Conservation (phyloP, 2,888 invertebrate genomes). For the Agelastica alni region DNA sequence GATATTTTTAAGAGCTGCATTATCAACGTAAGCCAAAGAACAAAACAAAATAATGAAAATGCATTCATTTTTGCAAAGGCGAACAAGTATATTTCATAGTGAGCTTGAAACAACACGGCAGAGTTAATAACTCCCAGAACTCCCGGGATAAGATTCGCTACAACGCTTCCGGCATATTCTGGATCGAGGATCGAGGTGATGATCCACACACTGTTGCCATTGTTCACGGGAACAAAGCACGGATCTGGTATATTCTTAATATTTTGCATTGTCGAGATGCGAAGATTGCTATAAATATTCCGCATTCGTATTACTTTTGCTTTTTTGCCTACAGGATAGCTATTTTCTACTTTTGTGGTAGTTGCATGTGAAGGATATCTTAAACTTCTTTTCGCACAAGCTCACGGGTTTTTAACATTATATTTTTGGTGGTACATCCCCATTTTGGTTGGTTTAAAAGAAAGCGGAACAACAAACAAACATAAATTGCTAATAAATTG, state of each 20-base stretch:
- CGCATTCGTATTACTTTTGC: conserved; percentile 14
- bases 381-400: too few relatives aligned
- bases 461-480: too few relatives aligned
- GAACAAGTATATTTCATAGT: conserved; percentile 47
- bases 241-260: conserved; percentile 35
- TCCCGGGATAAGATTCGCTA: conserved; percentile 49
- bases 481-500: too few relatives aligned
- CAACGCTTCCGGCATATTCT: conserved; percentile 44
- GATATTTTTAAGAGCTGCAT: conserved; percentile 39
- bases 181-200: conserved; percentile 42
- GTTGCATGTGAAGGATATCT: background rate
- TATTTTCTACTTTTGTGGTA: background rate
- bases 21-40: conserved; percentile 43
- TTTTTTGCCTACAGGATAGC: conserved; percentile 9
- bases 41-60: conserved; percentile 50
- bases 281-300: conserved; percentile 34
- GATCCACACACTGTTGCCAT: conserved; percentile 45
- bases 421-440: too few relatives aligned
- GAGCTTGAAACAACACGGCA: conserved; percentile 39
- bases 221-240: conserved; percentile 33
- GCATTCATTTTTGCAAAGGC: conserved; percentile 51
- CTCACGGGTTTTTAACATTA: too few relatives aligned
- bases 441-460: too few relatives aligned
- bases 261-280: conserved; percentile 35
- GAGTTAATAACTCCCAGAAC: conserved; percentile 45